These are phyloP conservation scores for Oryzias javanicus DNA, from an alignment of 2,113 vertebrate species.

Conservation along the genomic window DNA sequence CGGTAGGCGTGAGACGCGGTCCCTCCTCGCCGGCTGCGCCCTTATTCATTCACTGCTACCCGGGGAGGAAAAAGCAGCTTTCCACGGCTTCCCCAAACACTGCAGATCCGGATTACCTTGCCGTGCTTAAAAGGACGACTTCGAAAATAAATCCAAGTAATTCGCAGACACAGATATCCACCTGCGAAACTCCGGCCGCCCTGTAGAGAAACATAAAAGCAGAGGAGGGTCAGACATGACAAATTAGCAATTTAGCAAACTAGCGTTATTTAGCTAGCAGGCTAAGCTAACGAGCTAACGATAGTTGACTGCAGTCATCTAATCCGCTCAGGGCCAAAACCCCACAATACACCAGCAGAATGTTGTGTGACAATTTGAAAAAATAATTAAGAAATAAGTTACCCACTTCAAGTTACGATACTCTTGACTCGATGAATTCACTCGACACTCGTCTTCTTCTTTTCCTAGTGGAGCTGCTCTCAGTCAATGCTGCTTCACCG, in stretches of 20 bases:
- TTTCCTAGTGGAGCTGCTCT: constrained; percentile 60
- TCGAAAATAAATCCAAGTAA: constrained; percentile 33
- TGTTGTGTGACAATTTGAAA: background rate
- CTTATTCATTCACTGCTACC: constrained; percentile 59
- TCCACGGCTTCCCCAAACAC: constrained; percentile 57
- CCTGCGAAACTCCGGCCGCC: constrained; percentile 58
- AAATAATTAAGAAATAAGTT: background rate
- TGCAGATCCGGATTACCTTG: constrained; percentile 34
- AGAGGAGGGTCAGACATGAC: constrained; percentile 67
- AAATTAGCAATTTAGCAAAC: constrained; percentile 60
- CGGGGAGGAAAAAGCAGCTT: constrained; percentile 46
- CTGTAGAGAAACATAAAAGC: constrained; percentile 66
- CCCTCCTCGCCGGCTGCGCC: constrained; percentile 65
- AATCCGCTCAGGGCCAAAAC: constrained; percentile 13
- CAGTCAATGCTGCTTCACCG: constrained; percentile 72
- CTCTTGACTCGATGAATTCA: constrained; percentile 41
- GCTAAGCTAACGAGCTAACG: constrained; percentile 54
- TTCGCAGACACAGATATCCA: constrained; percentile 57
- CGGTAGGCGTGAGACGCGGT: constrained; percentile 42
- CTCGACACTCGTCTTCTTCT: constrained; percentile 61
- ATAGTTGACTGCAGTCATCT: constrained; percentile 46
- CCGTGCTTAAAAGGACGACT: constrained; percentile 22
- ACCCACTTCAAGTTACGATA: constrained; percentile 55
- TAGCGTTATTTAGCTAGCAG: constrained; percentile 40
- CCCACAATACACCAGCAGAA: background rate